Evolutionary conservation across 2,113 vertebrate genomes (phyloP).

Genomic region (Motacilla alba): DNA sequence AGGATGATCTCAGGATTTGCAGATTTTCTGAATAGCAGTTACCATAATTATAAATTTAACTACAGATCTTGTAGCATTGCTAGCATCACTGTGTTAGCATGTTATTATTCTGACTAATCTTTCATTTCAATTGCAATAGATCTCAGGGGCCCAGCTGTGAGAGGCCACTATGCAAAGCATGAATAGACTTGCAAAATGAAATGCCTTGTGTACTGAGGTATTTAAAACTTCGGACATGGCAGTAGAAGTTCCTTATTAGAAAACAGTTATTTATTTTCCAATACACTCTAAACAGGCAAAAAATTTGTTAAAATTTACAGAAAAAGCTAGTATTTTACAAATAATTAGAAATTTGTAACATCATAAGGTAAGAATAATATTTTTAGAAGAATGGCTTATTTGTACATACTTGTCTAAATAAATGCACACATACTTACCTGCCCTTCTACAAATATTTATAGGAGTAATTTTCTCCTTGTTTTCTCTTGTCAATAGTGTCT

Average conservation of each 20-base stretch:
- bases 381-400: not conserved
- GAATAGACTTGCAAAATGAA: not conserved
- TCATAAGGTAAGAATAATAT: not conserved
- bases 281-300: not conserved
- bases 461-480: not conserved
- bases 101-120: not conserved
- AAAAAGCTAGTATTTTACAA: not conserved
- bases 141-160: not conserved
- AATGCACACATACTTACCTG: not conserved
- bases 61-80: not conserved
- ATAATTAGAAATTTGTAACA: not conserved
- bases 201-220: not conserved
- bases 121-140: not conserved
- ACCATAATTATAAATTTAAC: not conserved
- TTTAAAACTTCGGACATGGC: not conserved
- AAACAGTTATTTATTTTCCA: not conserved
- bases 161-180: not conserved
- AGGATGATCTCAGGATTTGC: not conserved
- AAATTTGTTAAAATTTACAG: rapidly evolving
- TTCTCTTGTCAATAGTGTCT: not conserved
- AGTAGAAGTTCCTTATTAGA: not conserved
- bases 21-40: not conserved
- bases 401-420: not conserved
- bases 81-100: not conserved
- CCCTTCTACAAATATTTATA: not conserved